Base-by-base conservation (phyloP, 2,797 vertebrate genomes). In the Chlorospingus semifuscus region DNA sequence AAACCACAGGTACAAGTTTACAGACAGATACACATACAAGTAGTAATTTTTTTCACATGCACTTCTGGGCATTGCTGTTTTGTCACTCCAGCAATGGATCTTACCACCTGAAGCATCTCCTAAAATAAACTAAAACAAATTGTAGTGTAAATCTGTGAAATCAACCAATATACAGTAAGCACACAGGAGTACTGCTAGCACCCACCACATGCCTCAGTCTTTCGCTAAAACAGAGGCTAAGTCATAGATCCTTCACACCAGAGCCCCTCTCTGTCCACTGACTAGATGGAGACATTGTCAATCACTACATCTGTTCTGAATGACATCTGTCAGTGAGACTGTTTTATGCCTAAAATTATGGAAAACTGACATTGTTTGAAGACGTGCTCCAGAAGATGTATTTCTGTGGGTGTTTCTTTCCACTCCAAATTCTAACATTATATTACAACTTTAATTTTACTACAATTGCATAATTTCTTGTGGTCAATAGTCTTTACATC, bases 141-240 rank as follows among this genome's bases (percentile, higher is more conserved):
- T 8, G 15, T 15, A 57, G 50, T 18, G 19, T 9, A 53, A 65
- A 34, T 17, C 37, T 53, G 23, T 65, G 59, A 71, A 72, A 85
- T 50, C 47, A 85, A 39, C 21, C 36, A 22, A 20, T 2, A 27
- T 3, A 26, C 16, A 74, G 29, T 13, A 74, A 63, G 44, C 26
- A 29, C 2, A 9, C 27, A 59, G 64, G 11, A 53, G 10, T 36
- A 83, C 16, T n/a, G 11, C 34, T 39, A 77, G 59, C 30, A 80
- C 11, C 13, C 20, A 84, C 19, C 9, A 46, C 37, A 75, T 1
- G 1, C 18, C 21, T 64, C 55, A 29, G 32, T 26, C 34, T 39
- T 76, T 29, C 0, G 0, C 39, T 57, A 32, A 69, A 79, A 64
- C 10, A 46, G 20, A 75, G 21, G 5, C 4, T 6, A 79, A 75